Evolutionary conservation across 2,113 vertebrate genomes (phyloP).

Genomic region (Chelonoidis abingdonii): DNA sequence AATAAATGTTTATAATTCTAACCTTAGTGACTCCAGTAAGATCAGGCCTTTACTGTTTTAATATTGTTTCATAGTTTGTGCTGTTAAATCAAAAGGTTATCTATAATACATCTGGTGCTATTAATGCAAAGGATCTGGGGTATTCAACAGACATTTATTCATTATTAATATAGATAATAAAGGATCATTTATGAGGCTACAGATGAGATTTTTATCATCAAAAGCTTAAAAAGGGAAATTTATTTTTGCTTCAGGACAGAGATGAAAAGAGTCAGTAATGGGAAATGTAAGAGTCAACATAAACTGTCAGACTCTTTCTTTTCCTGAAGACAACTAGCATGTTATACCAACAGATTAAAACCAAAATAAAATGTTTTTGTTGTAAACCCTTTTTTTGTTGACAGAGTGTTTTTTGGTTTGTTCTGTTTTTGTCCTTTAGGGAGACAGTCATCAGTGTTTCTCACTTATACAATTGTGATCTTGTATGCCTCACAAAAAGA

Average conservation of each 20-base stretch:
- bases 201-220: slow-evolving; percentile 90
- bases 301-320: slow-evolving; percentile 71
- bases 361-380: slow-evolving; percentile 72
- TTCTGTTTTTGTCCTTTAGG: slow-evolving; percentile 53
- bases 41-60: slow-evolving; percentile 79
- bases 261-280: slow-evolving; percentile 74
- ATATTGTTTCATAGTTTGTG: slow-evolving; percentile 85
- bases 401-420: slow-evolving; percentile 30
- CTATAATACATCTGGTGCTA: slow-evolving; percentile 85
- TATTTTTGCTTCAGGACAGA: slow-evolving; percentile 84
- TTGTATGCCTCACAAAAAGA: not conserved
- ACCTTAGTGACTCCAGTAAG: slow-evolving; percentile 74
- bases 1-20: slow-evolving; percentile 78
- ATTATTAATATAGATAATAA: slow-evolving; percentile 92
- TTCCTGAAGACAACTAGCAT: slow-evolving; percentile 59
- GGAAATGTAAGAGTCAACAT: slow-evolving; percentile 76
- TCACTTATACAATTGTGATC: not conserved
- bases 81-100: slow-evolving; percentile 90
- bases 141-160: slow-evolving; percentile 89
- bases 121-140: slow-evolving; percentile 83
- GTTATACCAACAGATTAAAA: slow-evolving; percentile 77
- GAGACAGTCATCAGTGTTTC: not conserved
- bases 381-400: slow-evolving; percentile 67
- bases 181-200: slow-evolving; percentile 87
- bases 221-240: slow-evolving; percentile 86